phyloP scores from a whole-genome alignment of 2,797 vertebrate genomes.

The Sparidentex hasta region DNA sequence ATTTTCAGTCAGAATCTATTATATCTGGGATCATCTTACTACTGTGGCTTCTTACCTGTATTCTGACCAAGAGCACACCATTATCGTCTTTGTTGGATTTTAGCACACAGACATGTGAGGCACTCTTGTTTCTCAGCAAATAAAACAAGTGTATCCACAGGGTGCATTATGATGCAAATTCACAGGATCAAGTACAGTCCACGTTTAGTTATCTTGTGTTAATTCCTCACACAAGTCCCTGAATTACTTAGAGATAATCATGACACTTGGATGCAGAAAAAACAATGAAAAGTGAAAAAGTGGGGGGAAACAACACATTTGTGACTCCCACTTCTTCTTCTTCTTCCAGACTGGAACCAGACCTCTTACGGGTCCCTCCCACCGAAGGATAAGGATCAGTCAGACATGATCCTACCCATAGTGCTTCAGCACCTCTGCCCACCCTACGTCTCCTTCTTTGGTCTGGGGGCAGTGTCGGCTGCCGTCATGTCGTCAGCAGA shows the following conservation, averaged over 20 bases:
- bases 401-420: conserved; percentile 97
- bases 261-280: background rate
- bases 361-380: conserved; percentile 88
- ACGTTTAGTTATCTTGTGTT: conserved; percentile 8
- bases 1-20: conserved; percentile 12
- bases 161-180: conserved; percentile 18
- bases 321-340: conserved; percentile 16
- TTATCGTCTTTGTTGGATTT: conserved; percentile 22
- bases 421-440: conserved; percentile 97
- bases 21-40: background rate
- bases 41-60: background rate
- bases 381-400: conserved; percentile 90
- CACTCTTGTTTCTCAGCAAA: conserved; percentile 45
- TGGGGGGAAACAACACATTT: background rate
- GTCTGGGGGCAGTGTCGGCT: conserved; percentile 95
- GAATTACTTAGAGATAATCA: background rate
- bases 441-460: conserved; percentile 94
- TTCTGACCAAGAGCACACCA: background rate
- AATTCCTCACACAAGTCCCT: background rate
- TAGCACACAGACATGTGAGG: background rate
- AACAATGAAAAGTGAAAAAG: too few relatives aligned
- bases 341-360: conserved; percentile 93
- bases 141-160: conserved; percentile 35
- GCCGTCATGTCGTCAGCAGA: conserved; percentile 99
- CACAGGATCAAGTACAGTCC: background rate